These are phyloP conservation scores for Plecturocebus donacophilus DNA, from an alignment of 2,113 vertebrate genomes.

Conservation along the genomic window DNA sequence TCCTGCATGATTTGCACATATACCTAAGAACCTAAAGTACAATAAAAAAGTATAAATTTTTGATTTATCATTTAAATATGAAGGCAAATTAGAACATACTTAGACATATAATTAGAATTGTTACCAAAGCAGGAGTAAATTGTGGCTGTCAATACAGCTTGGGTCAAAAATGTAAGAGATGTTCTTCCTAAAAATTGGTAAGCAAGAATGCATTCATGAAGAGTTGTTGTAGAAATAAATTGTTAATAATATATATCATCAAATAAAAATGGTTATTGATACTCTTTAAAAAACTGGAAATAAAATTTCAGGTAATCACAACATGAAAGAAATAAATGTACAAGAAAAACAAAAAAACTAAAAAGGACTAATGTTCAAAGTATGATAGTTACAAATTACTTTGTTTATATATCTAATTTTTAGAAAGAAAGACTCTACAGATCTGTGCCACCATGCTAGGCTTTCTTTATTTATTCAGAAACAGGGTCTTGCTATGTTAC, in stretches of 20 bases:
- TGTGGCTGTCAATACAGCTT: rapidly evolving
- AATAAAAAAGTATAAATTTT: neutral
- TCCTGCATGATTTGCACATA: too few relatives aligned
- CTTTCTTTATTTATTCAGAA: too few relatives aligned
- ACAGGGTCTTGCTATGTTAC: too few relatives aligned
- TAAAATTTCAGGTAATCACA: neutral
- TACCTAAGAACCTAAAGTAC: too few relatives aligned
- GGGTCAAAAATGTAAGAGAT: rapidly evolving
- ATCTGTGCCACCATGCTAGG: too few relatives aligned
- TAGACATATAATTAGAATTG: neutral
- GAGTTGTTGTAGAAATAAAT: neutral
- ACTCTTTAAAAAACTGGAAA: neutral
- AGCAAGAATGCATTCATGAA: neutral
- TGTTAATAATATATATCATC: neutral
- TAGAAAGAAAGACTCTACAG: too few relatives aligned
- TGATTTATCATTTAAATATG: neutral
- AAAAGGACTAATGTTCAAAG: neutral
- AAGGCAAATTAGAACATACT: neutral
- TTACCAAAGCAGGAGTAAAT: neutral
- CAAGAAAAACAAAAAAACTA: neutral
- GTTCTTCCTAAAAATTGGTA: neutral
- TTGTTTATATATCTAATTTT: too few relatives aligned
- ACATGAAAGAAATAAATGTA: rapidly evolving
- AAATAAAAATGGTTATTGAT: neutral
- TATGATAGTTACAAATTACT: neutral